Base-by-base conservation (phyloP, 2,888 invertebrate species). In the Eristalis intricaria region DNA sequence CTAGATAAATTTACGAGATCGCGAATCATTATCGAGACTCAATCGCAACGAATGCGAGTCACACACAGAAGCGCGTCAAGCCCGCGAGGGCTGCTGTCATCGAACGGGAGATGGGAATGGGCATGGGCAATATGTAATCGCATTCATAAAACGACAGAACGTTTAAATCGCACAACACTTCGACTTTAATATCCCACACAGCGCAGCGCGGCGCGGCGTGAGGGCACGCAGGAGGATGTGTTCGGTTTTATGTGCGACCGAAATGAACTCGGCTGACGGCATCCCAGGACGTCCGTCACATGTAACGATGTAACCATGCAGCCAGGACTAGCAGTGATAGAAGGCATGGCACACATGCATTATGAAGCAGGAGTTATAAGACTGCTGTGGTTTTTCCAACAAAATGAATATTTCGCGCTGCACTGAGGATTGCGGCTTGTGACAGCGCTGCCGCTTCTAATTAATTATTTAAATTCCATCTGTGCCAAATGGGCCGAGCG, bases 381-480 rank as follows among this genome's bases (percentile, higher is more conserved):
- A 82, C 70, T 65, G 78, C 26, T 69, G 68, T 38, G 68, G 70
- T 23, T 76, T 80, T 29, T 85, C 61, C 19, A 19, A 69, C 64
- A 56, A 70, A 71, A 71, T 80, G 32, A 64, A 77, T 69, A 63
- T 80, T 80, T 66, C 73, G 10, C 26, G 40, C 56, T 71, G 64
- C 22, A 69, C 63, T 43, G 68, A 60, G 69, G 35, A 43, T 4
- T 84, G 71, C 10, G 85, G 73, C 50, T 69, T 73, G 61, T 64
- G 58, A 64, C 85, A 81, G 71, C 66, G 32, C 50, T 81, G 58
- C 66, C n/a, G 15, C 38, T 78, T 73, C 76, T 81, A 85, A 81
- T 85, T 77, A 85, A 76, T 78, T 82, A 86, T 86, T 86, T 65
- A 82, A 86, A 78, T 74, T 77, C 73, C 69, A 78, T 78, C 76